These are phyloP conservation scores for Drosophila gaucha DNA, from an alignment of 2,888 invertebrate species.

Conservation along the genomic window DNA sequence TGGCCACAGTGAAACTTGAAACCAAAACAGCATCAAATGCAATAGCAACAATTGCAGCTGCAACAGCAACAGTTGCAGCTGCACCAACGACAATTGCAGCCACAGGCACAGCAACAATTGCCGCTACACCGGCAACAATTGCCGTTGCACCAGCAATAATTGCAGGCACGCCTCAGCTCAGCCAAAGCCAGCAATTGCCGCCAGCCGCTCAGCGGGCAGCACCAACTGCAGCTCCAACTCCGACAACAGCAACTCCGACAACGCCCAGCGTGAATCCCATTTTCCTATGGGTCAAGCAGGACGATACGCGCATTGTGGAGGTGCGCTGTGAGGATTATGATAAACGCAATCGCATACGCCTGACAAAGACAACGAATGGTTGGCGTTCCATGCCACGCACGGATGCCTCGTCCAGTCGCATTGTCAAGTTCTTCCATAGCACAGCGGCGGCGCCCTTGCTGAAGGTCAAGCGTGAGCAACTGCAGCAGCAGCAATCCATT, in stretches of 20 bases:
- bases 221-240: background rate
- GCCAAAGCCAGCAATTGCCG: constrained; percentile 1
- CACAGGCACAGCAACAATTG: background rate
- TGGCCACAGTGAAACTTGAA: constrained; percentile 68
- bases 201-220: background rate
- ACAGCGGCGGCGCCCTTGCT: constrained; percentile 79
- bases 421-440: constrained; percentile 83
- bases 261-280: constrained; percentile 87
- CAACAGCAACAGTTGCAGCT: constrained; percentile 4
- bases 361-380: constrained; percentile 92
- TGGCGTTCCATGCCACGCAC: constrained; percentile 94
- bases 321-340: constrained; percentile 95
- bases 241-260: background rate
- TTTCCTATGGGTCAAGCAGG: constrained; percentile 93
- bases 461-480: constrained; percentile 82
- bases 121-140: background rate
- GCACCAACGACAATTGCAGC: background rate
- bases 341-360: constrained; percentile 92
- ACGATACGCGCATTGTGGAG: constrained; percentile 92
- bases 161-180: background rate
- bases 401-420: constrained; percentile 85
- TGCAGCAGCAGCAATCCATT: constrained; percentile 42
- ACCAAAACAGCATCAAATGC: constrained; percentile 65
- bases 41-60: constrained; percentile 14
- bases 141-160: background rate